Conservation (phyloP, 2,113 vertebrate species). For the Apaloderma vittatum region DNA sequence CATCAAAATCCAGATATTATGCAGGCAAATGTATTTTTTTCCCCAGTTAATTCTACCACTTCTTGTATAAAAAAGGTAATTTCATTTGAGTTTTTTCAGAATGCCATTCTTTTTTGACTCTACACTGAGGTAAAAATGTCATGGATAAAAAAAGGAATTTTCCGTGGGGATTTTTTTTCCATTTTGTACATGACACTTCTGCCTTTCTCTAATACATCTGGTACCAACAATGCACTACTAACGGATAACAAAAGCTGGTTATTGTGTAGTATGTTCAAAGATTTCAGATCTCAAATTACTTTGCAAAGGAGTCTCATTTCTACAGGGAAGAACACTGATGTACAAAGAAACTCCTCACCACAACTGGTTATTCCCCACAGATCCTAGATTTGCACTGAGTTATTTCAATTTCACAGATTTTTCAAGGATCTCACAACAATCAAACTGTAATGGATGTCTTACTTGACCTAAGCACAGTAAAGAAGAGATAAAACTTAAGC, state of each 20-base stretch:
- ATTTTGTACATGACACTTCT: not conserved
- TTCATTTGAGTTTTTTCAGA: not conserved
- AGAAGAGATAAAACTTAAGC: not conserved
- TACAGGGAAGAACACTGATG: not conserved
- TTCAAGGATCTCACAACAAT: not conserved
- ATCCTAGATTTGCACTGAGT: not conserved
- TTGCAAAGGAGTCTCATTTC: not conserved
- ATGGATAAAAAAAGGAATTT: not conserved
- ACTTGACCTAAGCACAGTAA: not conserved
- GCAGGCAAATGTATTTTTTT: not conserved
- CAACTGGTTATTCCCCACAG: not conserved
- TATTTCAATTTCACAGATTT: not conserved
- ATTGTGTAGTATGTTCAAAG: not conserved
- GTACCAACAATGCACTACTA: not conserved
- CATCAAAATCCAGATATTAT: not conserved
- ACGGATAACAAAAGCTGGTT: not conserved
- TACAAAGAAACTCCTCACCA: not conserved
- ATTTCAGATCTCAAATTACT: not conserved
- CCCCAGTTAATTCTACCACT: not conserved
- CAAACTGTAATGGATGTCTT: not conserved
- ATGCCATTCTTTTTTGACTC: not conserved
- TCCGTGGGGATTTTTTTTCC: not conserved
- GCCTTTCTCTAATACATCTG: not conserved
- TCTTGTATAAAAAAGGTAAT: not conserved
- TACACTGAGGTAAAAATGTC: not conserved